Conservation (phyloP, 1,140 invertebrate genomes). For the Aleiodes sp. region DNA sequence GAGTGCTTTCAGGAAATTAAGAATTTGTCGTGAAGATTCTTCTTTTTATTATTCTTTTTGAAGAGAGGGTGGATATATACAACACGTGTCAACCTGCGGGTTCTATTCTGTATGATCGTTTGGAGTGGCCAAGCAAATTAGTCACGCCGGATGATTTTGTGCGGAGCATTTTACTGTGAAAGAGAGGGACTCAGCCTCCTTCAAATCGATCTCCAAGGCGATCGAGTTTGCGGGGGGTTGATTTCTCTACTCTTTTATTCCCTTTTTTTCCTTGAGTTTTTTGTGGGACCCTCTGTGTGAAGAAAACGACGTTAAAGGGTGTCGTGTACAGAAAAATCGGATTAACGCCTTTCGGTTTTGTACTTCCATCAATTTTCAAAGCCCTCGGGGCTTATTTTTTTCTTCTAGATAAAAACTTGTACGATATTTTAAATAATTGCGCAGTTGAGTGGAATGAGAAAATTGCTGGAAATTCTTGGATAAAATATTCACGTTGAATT, state of each 20-base stretch:
- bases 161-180: neutral
- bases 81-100: slow-evolving; percentile 12
- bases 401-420: neutral
- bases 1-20: slow-evolving; percentile 11
- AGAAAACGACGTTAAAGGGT: slow-evolving; percentile 20
- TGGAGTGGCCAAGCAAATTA: slow-evolving; percentile 14
- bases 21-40: slow-evolving; percentile 1
- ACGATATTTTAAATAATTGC: neutral
- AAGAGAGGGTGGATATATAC: neutral
- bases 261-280: neutral
- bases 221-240: neutral
- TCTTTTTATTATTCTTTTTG: neutral
- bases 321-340: slow-evolving; percentile 19
- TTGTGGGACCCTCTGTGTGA: neutral
- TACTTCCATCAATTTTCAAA: slow-evolving; percentile 11
- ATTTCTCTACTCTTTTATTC: neutral
- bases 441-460: neutral
- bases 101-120: neutral
- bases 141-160: neutral
- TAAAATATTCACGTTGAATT: neutral
- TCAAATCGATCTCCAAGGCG: neutral
- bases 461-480: too few relatives aligned
- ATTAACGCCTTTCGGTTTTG: slow-evolving; percentile 6
- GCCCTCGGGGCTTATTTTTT: neutral
- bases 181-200: neutral